Evolutionary conservation across 2,888 invertebrate species (phyloP).

Genomic region (Drosophila testacea): DNA sequence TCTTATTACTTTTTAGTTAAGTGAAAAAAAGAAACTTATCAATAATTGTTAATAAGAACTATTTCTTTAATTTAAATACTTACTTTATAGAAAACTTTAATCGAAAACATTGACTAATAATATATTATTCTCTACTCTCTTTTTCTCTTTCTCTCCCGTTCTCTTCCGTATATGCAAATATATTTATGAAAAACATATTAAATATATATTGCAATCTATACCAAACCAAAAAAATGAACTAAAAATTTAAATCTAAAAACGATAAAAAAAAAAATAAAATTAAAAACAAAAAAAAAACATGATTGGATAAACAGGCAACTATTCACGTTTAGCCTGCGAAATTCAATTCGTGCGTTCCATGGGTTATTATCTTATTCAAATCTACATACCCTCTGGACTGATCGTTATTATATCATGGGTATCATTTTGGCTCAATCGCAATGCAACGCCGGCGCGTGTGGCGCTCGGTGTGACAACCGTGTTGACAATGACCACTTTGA

Average conservation of each 20-base stretch:
- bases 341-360: constrained; percentile 98
- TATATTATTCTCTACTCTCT: constrained; percentile 60
- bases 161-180: constrained; percentile 21
- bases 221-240: constrained; percentile 18
- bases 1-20: constrained; percentile 17
- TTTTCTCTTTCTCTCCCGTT: constrained; percentile 53
- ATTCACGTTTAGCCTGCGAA: constrained; percentile 97
- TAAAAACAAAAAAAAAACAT: constrained; percentile 38
- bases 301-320: constrained; percentile 90
- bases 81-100: constrained; percentile 17
- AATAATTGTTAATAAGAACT: constrained; percentile 46
- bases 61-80: constrained; percentile 22
- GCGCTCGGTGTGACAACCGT: constrained; percentile 97
- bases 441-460: constrained; percentile 97
- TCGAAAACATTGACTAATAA: constrained; percentile 65
- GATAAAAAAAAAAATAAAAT: constrained; percentile 16
- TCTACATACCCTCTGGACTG: constrained; percentile 98
- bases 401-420: constrained; percentile 99
- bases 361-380: constrained; percentile 99
- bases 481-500: constrained; percentile 98
- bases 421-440: constrained; percentile 98
- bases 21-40: constrained; percentile 32
- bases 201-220: constrained; percentile 9
- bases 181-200: background rate
- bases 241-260: constrained; percentile 29